Conservation (phyloP, 2,797 vertebrate species). For the Pipistrellus kuhlii region DNA sequence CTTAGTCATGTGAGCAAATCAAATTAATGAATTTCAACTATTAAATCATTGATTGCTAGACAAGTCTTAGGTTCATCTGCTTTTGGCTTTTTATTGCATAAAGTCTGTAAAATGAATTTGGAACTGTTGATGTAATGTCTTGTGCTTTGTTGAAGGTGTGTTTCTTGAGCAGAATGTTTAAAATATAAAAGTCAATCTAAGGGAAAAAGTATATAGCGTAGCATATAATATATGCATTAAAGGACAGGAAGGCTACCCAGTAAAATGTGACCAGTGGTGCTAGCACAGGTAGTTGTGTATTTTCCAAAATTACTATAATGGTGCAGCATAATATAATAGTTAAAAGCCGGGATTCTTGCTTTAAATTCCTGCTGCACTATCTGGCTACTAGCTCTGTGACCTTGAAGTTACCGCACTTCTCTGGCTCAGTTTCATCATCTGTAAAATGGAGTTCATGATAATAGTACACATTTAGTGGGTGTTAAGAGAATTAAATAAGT, state of each 20-base stretch:
- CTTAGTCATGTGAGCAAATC: no score
- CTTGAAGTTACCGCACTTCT: conserved; percentile 17
- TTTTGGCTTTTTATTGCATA: no score
- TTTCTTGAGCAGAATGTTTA: no score
- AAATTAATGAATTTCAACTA: no score
- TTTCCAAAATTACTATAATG: background rate
- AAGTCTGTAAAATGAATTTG: no score
- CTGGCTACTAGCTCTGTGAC: background rate
- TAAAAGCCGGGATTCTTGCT: conserved; percentile 34
- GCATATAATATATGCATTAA: background rate
- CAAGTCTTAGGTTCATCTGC: no score
- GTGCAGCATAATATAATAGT: background rate
- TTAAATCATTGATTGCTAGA: no score
- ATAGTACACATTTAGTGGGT: background rate
- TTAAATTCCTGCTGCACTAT: conserved; percentile 12
- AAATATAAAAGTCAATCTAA: no score
- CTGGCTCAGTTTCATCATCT: conserved; percentile 45
- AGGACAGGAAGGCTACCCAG: background rate
- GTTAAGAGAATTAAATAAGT: conserved; percentile 46
- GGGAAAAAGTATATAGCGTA: background rate
- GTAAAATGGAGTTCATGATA: conserved; percentile 40
- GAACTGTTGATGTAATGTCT: no score
- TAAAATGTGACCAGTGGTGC: background rate
- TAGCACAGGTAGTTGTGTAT: background rate
- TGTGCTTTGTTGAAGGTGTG: background rate